Percentiles rank a stretch among this genome's conserved stretches.
Conservation (phyloP, 2,113 vertebrate genomes). For the Ceyx margarethae region DNA sequence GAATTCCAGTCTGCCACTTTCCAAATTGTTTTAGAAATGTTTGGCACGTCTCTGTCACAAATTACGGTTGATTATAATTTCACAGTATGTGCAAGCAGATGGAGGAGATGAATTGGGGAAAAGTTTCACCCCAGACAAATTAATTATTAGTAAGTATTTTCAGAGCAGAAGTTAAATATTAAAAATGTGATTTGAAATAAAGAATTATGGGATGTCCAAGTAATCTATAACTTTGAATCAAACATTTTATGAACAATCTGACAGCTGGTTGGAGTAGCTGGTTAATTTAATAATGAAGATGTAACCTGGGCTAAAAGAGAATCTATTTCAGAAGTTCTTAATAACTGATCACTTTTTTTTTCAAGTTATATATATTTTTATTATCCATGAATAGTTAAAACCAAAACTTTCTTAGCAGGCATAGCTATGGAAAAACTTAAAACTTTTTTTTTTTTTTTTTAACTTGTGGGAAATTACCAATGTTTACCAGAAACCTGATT, state of each 20-base stretch:
- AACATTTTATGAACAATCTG: slow-evolving; percentile 30
- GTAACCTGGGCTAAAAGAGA: neutral
- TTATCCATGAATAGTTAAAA: slow-evolving; percentile 3
- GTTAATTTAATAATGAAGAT: neutral
- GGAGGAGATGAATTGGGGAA: slow-evolving; percentile 75
- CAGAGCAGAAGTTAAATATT: slow-evolving; percentile 66
- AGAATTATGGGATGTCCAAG: slow-evolving; percentile 19
- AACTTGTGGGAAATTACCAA: neutral
- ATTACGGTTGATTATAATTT: slow-evolving; percentile 81
- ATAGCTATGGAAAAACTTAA: neutral
- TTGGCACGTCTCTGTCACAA: slow-evolving; percentile 79
- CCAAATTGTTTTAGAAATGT: slow-evolving; percentile 80
- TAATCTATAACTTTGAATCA: slow-evolving; percentile 31
- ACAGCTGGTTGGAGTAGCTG: slow-evolving; percentile 19
- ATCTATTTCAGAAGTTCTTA: neutral
- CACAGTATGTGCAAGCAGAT: slow-evolving; percentile 80
- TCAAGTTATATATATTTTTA: neutral
- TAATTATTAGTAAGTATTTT: slow-evolving; percentile 73
- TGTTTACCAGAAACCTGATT: neutral
- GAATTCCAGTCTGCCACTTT: slow-evolving; percentile 75
- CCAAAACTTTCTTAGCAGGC: neutral
- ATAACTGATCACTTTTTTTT: neutral
- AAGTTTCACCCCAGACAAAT: slow-evolving; percentile 74
- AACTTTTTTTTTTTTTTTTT: neutral
- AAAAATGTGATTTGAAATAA: slow-evolving; percentile 53